Base-by-base conservation (phyloP, 2,888 invertebrate genomes). In the Ormyrus rosae region DNA sequence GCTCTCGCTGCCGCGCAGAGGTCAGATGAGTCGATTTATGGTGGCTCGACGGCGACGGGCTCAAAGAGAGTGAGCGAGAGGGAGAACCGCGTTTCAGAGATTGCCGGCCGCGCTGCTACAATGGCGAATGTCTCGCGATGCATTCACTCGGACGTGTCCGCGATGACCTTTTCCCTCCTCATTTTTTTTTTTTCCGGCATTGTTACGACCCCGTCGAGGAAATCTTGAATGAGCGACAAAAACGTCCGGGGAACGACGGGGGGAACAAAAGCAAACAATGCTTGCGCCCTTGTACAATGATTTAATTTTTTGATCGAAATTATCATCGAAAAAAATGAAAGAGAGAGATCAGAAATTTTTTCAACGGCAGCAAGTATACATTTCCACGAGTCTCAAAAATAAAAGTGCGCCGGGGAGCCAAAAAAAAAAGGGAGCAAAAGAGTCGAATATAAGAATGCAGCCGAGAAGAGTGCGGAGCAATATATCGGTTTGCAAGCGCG, bases 1-100 rank as follows among this genome's bases (percentile, higher is more conserved):
- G 80, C 72, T 5, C 7, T 10, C 9, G 46, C 2, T 19, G 19
- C 55, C 4, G 55, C 63, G 51, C 60, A 58, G 61, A 80, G 80
- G 76, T 80, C 76, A 78, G 73, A 81, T 81, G 69, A 81, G 81
- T 81, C 78, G 81, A 78, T 81, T 81, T 81, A 78, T 70, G 73
- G 78, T 65, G 81, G 77, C 56, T 60, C 60, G 58, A 69, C 68
- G 69, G 58, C 63, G 58, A 65, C 13, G 68, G 46, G 6, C 51
- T 64, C n/a, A n/a, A 11, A 19, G 48, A 56, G 48, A 72, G 61
- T 34, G 73, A 13, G 51, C 69, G 63, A 60, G 65, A 56, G 64
- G 9, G 45, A 67, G 53, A 70, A 19, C 45, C 56, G 56, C 73
- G 73, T 78, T 73, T 75, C 46, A 19, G 13, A 74, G 69, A 75